Evolutionary conservation across 2,113 vertebrate species (phyloP).

Genomic region (Pollachius pollachius): DNA sequence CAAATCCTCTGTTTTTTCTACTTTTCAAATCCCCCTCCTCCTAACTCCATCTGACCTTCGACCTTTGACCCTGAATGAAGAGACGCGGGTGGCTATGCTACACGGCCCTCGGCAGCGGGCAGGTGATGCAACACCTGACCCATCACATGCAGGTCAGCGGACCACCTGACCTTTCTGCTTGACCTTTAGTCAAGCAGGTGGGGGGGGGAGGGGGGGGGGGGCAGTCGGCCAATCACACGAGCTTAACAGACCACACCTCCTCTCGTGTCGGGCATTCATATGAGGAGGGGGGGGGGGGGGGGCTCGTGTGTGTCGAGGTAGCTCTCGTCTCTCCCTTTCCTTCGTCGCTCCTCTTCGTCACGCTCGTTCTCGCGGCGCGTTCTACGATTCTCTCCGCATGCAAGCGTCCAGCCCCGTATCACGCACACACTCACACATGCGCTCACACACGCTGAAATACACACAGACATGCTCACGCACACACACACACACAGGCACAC

Average conservation of each 20-base stretch:
- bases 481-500: too few species aligned
- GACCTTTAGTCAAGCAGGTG: conserved; percentile 51
- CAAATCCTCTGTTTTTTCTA: conserved; percentile 29
- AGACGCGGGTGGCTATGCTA: conserved; percentile 49
- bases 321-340: conserved; percentile 1
- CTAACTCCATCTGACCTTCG: conserved; percentile 25
- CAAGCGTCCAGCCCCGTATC: too few species aligned
- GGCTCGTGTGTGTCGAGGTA: conserved; percentile 36
- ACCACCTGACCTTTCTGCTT: conserved; percentile 35
- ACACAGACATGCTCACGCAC: too few species aligned
- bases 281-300: conserved; percentile 16
- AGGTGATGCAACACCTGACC: conserved; percentile 53
- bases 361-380: too few species aligned
- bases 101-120: conserved; percentile 33
- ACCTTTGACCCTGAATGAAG: conserved; percentile 56
- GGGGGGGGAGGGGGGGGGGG: conserved; percentile 31
- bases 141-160: conserved; percentile 47
- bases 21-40: conserved; percentile 5
- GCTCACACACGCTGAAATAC: too few species aligned
- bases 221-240: conserved; percentile 29
- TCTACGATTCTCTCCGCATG: too few species aligned
- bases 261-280: conserved; percentile 45
- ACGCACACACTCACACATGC: background rate
- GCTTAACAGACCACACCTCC: conserved; percentile 39
- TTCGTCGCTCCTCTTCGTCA: too few species aligned